Evolutionary conservation across 2,113 vertebrate genomes (phyloP), one percentile per base, ranked within the genome.

Genomic region (Chascanopsetta lugubris): DNA sequence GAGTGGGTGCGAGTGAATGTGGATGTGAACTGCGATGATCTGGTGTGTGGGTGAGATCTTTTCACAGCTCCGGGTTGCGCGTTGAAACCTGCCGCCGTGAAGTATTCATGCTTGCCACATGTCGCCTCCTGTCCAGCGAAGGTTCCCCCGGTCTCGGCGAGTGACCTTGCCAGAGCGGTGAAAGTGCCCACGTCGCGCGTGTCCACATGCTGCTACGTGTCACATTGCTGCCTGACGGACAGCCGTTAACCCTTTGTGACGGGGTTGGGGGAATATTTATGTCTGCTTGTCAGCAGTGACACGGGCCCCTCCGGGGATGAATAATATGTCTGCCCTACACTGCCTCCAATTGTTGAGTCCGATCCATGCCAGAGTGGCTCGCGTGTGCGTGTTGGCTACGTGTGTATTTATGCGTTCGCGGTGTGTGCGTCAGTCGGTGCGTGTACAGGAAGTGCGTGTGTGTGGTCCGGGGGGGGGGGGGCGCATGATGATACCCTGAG

Each of bases 231-330:
- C 29, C 30, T 91, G 87, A 91, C 87, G 81, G 88, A 87, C 89
- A 89, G 80, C 85, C 75, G 88, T 91, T 92, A 91, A 90, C 92
- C 88, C 85, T 67, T 84, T 64, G 82, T 74, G 81, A 84, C 72
- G 56, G 61, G 86, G 84, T 89, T 80, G 80, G 75, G n/a, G 75
- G 87, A 89, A 88, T 90, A 88, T 91, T 90, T 90, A 88, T 90
- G 84, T 87, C 67, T 80, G 55, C 76, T 81, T 89, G 81, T 90
- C 89, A 90, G 84, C 65, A 42, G 66, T 82, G 86, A 85, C 86
- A 87, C 48, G 48, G 72, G 72, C 66, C 75, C 86, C 85, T 84
- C 85, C 54, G 60, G 80, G 75, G 77, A 89, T 85, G 87, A 91
- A 86, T 88, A 88, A 87, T 89, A 81, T 71, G 76, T 79, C 75